Evolutionary conservation across 2,797 vertebrate species (phyloP).

Genomic region (Danionella dracula): DNA sequence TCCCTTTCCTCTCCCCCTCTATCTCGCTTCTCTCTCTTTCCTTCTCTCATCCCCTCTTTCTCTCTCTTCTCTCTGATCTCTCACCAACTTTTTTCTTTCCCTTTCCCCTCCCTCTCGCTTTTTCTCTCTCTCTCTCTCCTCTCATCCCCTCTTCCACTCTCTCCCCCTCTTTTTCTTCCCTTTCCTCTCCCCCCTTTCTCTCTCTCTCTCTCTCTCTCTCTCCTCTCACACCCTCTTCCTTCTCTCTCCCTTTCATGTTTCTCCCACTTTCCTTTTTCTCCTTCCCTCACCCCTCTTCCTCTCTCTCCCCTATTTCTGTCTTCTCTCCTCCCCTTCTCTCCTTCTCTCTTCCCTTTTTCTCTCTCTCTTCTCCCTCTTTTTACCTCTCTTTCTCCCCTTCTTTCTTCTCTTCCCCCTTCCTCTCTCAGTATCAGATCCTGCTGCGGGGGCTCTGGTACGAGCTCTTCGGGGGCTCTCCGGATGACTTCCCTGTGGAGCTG

Average conservation of each 20-base stretch:
- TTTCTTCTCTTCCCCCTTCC: too few relatives aligned
- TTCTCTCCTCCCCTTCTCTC: too few relatives aligned
- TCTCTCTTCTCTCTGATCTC: too few relatives aligned
- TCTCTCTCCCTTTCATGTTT: too few relatives aligned
- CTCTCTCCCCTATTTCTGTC: neutral
- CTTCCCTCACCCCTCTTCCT: too few relatives aligned
- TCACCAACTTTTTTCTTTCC: too few relatives aligned
- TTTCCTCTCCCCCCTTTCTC: neutral
- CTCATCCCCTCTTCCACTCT: too few relatives aligned
- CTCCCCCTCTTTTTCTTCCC: too few relatives aligned
- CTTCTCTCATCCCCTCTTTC: neutral
- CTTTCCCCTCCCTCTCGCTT: too few relatives aligned
- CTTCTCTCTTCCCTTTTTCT: neutral
- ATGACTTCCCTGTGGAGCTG: constrained; percentile 84
- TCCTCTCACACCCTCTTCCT: too few relatives aligned
- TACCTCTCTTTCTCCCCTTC: too few relatives aligned
- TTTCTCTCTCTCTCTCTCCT: neutral
- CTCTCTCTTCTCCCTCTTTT: neutral
- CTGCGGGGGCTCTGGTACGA: constrained; percentile 90
- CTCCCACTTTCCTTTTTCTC: neutral
- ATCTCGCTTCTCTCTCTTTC: neutral
- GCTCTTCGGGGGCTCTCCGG: constrained; percentile 84
- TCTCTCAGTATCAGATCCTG: constrained; percentile 86
- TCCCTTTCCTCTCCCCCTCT: too few relatives aligned
- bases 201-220: neutral